Conservation (phyloP, 2,113 vertebrate species). For the Dolichotis patagonum region DNA sequence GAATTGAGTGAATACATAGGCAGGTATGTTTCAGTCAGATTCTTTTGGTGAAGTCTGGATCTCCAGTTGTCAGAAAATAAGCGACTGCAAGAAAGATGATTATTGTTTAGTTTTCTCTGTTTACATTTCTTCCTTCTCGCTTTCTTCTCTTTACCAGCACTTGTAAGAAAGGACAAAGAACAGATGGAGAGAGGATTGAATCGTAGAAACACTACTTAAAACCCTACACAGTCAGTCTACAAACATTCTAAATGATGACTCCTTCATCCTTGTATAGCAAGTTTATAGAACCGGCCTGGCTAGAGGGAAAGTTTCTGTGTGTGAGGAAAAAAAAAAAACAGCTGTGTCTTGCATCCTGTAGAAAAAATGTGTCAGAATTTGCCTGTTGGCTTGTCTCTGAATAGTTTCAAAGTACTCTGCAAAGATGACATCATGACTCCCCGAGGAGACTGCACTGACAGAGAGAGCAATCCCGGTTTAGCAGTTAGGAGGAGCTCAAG, state of each 20-base stretch:
- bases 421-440: neutral
- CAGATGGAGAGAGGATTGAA: neutral
- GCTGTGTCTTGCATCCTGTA: neutral
- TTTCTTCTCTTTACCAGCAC: neutral
- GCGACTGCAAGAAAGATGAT: neutral
- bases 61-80: neutral
- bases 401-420: slow-evolving; percentile 4
- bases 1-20: neutral
- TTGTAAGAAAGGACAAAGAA: neutral
- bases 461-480: neutral
- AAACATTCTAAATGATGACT: neutral
- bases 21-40: neutral
- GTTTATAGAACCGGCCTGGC: neutral
- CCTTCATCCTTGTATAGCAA: neutral
- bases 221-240: neutral
- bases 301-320: neutral
- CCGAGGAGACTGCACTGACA: neutral
- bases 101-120: neutral
- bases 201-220: neutral
- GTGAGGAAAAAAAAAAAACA: neutral
- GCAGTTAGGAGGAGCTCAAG: neutral
- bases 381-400: slow-evolving; percentile 32
- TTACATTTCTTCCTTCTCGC: neutral
- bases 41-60: neutral
- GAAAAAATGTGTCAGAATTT: slow-evolving; percentile 50